Percentiles rank a stretch among this genome's conserved stretches.
phyloP scores from a whole-genome alignment of 2,888 invertebrate genomes.

The Chaetogeoica ovagalla region DNA sequence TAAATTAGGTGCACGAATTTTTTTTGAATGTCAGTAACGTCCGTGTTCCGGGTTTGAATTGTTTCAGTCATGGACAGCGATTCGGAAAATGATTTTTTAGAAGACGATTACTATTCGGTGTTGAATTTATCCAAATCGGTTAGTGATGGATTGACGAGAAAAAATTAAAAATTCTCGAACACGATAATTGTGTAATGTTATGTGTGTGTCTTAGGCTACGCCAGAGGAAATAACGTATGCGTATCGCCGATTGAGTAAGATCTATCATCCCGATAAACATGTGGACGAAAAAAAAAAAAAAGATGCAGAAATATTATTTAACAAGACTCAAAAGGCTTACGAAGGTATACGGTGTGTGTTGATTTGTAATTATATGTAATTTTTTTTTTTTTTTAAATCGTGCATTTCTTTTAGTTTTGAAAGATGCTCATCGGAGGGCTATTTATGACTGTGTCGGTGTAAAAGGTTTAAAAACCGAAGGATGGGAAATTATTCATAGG shows the following conservation, averaged over 20 bases:
- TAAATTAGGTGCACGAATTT: background rate
- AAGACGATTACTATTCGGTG: constrained; percentile 87
- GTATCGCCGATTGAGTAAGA: constrained; percentile 85
- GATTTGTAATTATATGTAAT: background rate
- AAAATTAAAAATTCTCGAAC: background rate
- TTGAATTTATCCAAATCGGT: constrained; percentile 83
- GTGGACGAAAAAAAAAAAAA: constrained; percentile 77
- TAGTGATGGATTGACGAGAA: constrained; percentile 59
- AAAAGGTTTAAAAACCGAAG: constrained; percentile 88
- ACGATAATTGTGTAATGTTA: background rate
- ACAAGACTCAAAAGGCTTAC: constrained; percentile 89
- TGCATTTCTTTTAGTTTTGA: constrained; percentile 68
- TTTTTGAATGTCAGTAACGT: background rate
- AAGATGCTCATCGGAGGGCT: constrained; percentile 89
- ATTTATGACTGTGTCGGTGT: constrained; percentile 92
- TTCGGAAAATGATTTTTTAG: constrained; percentile 58
- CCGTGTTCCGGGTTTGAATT: background rate
- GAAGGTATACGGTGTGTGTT: constrained; percentile 64
- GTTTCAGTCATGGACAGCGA: constrained; percentile 52
- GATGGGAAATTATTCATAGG: constrained; percentile 91
- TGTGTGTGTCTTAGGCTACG: constrained; percentile 72
- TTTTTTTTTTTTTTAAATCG: background rate
- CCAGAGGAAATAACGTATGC: constrained; percentile 91
- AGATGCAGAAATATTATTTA: constrained; percentile 90
- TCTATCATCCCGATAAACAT: constrained; percentile 98